Conservation (phyloP, 2,888 invertebrate species). For the Saturnia japonica region DNA sequence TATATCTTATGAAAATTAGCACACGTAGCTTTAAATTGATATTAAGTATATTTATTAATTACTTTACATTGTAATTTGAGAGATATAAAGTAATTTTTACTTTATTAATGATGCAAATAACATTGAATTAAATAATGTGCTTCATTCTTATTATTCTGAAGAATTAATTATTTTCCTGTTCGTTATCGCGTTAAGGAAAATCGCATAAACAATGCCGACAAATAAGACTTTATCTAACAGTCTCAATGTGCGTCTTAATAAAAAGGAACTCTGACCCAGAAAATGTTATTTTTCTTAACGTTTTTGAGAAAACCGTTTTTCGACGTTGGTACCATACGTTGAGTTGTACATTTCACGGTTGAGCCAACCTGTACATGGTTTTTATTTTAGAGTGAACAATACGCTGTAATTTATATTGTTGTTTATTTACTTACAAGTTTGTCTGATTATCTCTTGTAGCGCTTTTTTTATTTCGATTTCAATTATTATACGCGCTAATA, state of each 20-base stretch:
- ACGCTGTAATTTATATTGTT: slow-evolving; percentile 37
- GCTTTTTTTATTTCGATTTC: slow-evolving; percentile 19
- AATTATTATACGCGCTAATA: background rate
- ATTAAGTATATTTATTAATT: background rate
- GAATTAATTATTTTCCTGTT: slow-evolving; percentile 49
- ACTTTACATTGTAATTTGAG: background rate
- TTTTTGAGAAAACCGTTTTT: slow-evolving; percentile 7
- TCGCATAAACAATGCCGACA: slow-evolving; percentile 30
- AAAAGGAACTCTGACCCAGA: background rate
- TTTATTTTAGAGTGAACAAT: slow-evolving; percentile 49
- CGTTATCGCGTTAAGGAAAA: slow-evolving; percentile 57
- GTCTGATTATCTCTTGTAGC: background rate
- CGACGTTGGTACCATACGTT: slow-evolving; percentile 12
- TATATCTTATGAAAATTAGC: slow-evolving; percentile 67
- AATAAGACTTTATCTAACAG: background rate
- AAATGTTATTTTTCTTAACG: slow-evolving; percentile 1
- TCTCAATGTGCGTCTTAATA: background rate
- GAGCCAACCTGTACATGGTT: slow-evolving; percentile 42
- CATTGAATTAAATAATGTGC: slow-evolving; percentile 20
- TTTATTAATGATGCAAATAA: slow-evolving; percentile 1
- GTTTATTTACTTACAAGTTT: slow-evolving; percentile 28
- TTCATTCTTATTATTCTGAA: slow-evolving; percentile 32
- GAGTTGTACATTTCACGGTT: slow-evolving; percentile 36
- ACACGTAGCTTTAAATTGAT: slow-evolving; percentile 34
- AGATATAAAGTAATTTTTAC: background rate